phyloP scores from a whole-genome alignment of 2,113 vertebrate genomes.

The Benitochromis conjunctus region DNA sequence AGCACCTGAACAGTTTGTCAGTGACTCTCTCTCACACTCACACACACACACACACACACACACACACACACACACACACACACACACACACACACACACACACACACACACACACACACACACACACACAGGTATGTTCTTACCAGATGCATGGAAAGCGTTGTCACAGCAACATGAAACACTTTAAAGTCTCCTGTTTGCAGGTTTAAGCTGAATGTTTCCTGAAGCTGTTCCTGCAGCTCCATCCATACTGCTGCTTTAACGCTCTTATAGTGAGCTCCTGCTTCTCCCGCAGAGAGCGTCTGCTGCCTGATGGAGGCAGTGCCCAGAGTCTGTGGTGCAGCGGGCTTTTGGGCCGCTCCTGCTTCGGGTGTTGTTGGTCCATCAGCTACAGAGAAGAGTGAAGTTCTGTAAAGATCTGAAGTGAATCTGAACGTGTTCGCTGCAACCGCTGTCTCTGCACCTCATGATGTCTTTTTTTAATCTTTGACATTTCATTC shows the following conservation, averaged over 20 bases:
- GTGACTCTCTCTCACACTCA: too few species aligned
- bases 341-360: not conserved
- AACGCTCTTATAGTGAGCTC: not conserved
- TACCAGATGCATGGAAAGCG: not conserved
- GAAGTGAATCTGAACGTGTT: not conserved
- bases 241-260: not conserved
- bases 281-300: not conserved
- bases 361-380: not conserved
- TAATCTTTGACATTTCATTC: not conserved
- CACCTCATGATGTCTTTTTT: not conserved
- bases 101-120: not conserved
- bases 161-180: not conserved
- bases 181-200: not conserved
- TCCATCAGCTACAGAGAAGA: not conserved
- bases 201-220: not conserved
- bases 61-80: not conserved
- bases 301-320: not conserved
- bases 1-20: too few species aligned
- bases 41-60: conserved; percentile 23
- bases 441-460: not conserved
- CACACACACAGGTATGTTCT: not conserved
- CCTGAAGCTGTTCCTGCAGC: not conserved
- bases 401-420: not conserved
- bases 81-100: not conserved
- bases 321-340: not conserved